These are phyloP conservation scores for Hexactinellida sp. DNA, from an alignment of 37 sponge, comb jelly and placozoan genomes.

Conservation along the genomic window DNA sequence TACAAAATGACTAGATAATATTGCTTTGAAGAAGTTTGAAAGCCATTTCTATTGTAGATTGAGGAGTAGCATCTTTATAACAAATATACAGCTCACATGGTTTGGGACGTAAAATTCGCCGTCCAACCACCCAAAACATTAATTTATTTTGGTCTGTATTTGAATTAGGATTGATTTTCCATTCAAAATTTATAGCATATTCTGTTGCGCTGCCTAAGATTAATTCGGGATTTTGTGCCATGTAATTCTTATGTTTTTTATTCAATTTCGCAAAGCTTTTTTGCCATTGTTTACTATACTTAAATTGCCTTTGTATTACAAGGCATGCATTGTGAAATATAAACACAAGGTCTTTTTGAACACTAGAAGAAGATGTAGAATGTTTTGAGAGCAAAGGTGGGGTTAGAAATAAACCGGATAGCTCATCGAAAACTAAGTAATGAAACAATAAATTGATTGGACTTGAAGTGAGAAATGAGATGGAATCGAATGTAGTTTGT, in stretches of 20 bases:
- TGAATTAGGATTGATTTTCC: neutral
- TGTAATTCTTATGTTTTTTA: neutral
- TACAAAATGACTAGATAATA: neutral
- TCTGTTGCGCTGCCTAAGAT: neutral
- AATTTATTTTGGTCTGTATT: neutral
- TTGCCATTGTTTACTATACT: neutral
- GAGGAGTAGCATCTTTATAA: conserved; percentile 40
- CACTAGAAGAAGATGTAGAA: neutral
- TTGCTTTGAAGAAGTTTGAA: conserved; percentile 33
- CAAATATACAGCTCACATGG: conserved; percentile 49
- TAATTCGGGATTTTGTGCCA: neutral
- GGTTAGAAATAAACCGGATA: neutral
- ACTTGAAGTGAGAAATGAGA: neutral
- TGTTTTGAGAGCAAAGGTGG: neutral
- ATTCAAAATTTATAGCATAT: neutral
- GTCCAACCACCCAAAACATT: neutral
- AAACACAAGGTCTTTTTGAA: neutral
- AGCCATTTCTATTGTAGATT: conserved; percentile 45
- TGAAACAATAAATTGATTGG: neutral
- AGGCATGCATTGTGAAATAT: neutral
- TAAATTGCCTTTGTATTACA: neutral
- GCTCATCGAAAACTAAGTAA: neutral
- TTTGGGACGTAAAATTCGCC: neutral
- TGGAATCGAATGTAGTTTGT: neutral
- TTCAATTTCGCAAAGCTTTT: neutral